Evolutionary conservation across 30 jellyfish, hydroid and myxozoan genomes (phyloP), one percentile per base, ranked within the genome.

Genomic region (Pseudorhiza aurosa): DNA sequence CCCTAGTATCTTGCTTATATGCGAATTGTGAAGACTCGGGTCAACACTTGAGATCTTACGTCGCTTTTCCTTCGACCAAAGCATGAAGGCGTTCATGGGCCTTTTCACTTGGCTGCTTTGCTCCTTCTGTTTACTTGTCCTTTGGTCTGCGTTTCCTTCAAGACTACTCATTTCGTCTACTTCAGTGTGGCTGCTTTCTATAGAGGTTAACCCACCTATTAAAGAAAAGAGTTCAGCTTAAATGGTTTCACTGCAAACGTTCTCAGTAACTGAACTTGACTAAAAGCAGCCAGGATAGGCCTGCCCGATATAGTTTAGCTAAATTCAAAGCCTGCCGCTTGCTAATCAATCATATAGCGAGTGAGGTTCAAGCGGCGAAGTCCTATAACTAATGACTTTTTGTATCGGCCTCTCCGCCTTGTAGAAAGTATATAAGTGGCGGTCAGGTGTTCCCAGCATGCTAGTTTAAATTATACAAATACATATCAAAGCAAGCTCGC

Each of bases 61-160:
- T 18, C 97, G 68, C 22, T 80, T 88, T 40, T 70, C 94, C 39
- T 88, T 79, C 44, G 97, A 88, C 97, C 97, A 88, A 1, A 88
- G 81, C 97, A 88, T 88, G 90, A 88, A 88, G 12, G 97, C 97
- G 37, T 88, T 88, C 97, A 88, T 88, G 8, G 97, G 97, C 4
- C 97, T 55, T 47, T 88, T 88, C 37, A 87, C 87, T 45, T 50
- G 63, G 17, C 21, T 36, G 50, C 44, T 27, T 46, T n/a, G 36
- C 56, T 37, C 65, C 18, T n/a, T 53, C 9, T 51, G 64, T 15
- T 21, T 36, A 19, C 47, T 39, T 36, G 45, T 5, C 21, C 4
- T 26, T n/a, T n/a, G n/a, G n/a, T n/a, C n/a, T n/a, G n/a, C n/a
- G n/a, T n/a, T n/a, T n/a, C n/a, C n/a, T n/a, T n/a, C n/a, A n/a